These are phyloP conservation scores for Myopa tessellatipennis DNA, from an alignment of 2,888 invertebrate species.

Conservation along the genomic window DNA sequence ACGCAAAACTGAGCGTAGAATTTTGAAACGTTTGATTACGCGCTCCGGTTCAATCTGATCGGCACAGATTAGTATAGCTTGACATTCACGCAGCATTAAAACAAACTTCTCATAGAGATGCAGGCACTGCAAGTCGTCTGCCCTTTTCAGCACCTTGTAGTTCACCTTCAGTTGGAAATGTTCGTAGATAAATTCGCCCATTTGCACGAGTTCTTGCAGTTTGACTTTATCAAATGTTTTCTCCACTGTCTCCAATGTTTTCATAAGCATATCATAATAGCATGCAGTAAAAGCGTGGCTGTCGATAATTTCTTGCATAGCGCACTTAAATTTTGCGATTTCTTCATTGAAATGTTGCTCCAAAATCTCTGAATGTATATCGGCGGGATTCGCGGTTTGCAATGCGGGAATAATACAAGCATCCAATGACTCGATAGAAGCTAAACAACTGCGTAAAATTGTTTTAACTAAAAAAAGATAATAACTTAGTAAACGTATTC, in stretches of 20 bases:
- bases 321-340: slow-evolving; percentile 56
- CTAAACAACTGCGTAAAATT: slow-evolving; percentile 61
- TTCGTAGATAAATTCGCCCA: slow-evolving; percentile 58
- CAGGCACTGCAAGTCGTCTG: slow-evolving; percentile 46
- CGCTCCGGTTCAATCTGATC: slow-evolving; percentile 59
- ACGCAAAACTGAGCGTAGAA: slow-evolving; percentile 59
- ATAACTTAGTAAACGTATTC: neutral
- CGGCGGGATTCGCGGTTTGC: slow-evolving; percentile 51
- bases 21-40: slow-evolving; percentile 64
- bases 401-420: slow-evolving; percentile 64
- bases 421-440: slow-evolving; percentile 66
- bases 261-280: slow-evolving; percentile 58
- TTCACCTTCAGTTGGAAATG: slow-evolving; percentile 60
- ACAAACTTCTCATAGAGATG: slow-evolving; percentile 56
- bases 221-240: slow-evolving; percentile 53
- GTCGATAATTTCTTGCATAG: slow-evolving; percentile 64
- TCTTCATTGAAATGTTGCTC: slow-evolving; percentile 66
- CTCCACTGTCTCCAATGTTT: slow-evolving; percentile 51
- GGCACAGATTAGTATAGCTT: slow-evolving; percentile 60
- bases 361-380: slow-evolving; percentile 59
- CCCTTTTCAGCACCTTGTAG: slow-evolving; percentile 50
- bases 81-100: slow-evolving; percentile 63
- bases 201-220: slow-evolving; percentile 56
- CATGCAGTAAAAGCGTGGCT: slow-evolving; percentile 60
- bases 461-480: slow-evolving; percentile 56